Evolutionary conservation across 1,140 invertebrate genomes (phyloP), one percentile per base, ranked within the genome.

Genomic region (Charaxes varanes): DNA sequence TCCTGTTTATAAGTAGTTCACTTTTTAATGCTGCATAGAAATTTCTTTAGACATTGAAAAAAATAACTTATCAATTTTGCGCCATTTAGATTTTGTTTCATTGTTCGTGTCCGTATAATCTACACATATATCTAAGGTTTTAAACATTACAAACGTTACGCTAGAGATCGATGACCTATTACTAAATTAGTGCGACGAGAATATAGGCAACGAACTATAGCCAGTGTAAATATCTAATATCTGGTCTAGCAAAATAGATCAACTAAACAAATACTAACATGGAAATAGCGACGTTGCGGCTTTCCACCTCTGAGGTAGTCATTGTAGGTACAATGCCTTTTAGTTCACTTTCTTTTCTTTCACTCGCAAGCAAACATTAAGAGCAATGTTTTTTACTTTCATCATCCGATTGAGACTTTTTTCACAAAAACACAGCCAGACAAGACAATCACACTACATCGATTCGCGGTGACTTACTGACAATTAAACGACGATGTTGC

Each of bases 221-320:
- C 28, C 3, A 27, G 12, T 26, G 41, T 36, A 44, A 44, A 44
- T 36, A 44, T 36, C 6, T 8, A 17, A 46, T 33, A 33, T 13
- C 30, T 40, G 22, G 13, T 8, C 12, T 27, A 24, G 17, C 30
- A 47, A 14, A 48, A 48, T 46, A 58, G 57, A 40, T 57, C 55
- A 62, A 57, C 53, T 46, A 51, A 30, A 46, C 31, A 33, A 45
- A 41, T 62, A 80, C 76, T 76, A 53, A 83, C 79, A 83, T 79
- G 44, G 76, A 72, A 61, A 83, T 54, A 43, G 73, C 62, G 40
- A 79, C 66, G 55, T 76, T 83, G 31, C 76, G 76, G 58, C 61
- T 79, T 45, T 80, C 76, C 36, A 83, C 38, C 52, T 79, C 78
- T 6, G 76, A 76, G 43, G 73, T 67, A 61, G 62, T 68, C 76